Evolutionary conservation across 2,888 invertebrate species (phyloP).

Genomic region (Idaea aversata): DNA sequence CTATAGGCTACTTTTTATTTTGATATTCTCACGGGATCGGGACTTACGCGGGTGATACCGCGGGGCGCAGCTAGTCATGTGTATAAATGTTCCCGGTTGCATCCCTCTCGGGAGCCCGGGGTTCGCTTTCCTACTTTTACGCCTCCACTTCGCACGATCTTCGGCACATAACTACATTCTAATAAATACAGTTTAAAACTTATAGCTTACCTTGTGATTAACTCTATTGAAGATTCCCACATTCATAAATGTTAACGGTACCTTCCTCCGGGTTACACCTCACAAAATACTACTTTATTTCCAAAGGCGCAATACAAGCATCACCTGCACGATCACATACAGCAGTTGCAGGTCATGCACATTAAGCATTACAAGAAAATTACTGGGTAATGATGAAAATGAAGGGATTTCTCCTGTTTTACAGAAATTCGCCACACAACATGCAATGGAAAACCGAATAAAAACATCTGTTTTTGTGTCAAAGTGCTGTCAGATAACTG

Average conservation of each 20-base stretch:
- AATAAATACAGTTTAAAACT: not conserved
- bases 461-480: no score
- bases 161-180: not conserved
- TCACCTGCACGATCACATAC: not conserved
- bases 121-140: no score
- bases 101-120: no score
- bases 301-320: not conserved
- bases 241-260: slow-evolving; percentile 85
- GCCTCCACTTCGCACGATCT: no score
- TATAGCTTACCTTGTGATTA: slow-evolving; percentile 83
- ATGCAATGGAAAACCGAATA: not conserved
- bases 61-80: no score
- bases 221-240: slow-evolving; percentile 90
- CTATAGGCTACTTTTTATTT: no score
- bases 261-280: slow-evolving; percentile 34
- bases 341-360: not conserved
- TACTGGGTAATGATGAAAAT: not conserved
- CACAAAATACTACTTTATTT: slow-evolving; percentile 15
- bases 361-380: not conserved
- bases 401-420: no score
- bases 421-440: not conserved
- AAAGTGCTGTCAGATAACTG: no score
- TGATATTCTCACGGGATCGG: no score
- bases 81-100: no score
- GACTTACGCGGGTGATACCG: no score